These are phyloP conservation scores for Anniella stebbinsi DNA, from an alignment of 2,797 vertebrate genomes.

Conservation along the genomic window DNA sequence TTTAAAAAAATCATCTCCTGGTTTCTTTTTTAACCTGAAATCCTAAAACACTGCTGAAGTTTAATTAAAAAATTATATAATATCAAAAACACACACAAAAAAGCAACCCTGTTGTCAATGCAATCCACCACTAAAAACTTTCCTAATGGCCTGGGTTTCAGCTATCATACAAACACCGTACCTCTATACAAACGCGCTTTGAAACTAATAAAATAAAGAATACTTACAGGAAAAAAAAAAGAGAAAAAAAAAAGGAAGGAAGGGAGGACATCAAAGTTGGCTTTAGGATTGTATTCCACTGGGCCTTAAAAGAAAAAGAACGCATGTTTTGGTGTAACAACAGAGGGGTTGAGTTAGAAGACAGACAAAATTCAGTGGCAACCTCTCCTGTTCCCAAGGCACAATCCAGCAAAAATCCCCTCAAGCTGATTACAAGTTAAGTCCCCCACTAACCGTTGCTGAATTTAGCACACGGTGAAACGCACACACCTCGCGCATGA, in stretches of 20 bases:
- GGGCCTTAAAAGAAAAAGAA: neutral
- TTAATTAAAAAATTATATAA: constrained; percentile 53
- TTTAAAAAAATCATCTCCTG: constrained; percentile 32
- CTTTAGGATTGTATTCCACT: neutral
- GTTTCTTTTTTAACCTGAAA: constrained; percentile 36
- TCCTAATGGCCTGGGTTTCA: constrained; percentile 19
- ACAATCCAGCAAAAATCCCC: neutral
- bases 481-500: neutral
- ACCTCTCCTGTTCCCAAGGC: neutral
- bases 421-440: neutral
- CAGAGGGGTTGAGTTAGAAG: neutral
- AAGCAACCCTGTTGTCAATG: constrained; percentile 40
- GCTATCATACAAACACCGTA: constrained; percentile 50
- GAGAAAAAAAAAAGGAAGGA: too few relatives aligned
- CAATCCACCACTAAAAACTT: constrained; percentile 30
- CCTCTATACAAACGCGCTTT: constrained; percentile 46
- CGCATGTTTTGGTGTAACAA: neutral
- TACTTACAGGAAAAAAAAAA: constrained; percentile 31
- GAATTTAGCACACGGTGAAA: neutral
- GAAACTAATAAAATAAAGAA: constrained; percentile 46
- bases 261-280: neutral
- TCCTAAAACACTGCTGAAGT: constrained; percentile 42
- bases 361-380: neutral
- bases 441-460: neutral
- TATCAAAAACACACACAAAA: constrained; percentile 38